phyloP scores from a whole-genome alignment of 2,888 invertebrate species.

The Trileptium ribeirensis region DNA sequence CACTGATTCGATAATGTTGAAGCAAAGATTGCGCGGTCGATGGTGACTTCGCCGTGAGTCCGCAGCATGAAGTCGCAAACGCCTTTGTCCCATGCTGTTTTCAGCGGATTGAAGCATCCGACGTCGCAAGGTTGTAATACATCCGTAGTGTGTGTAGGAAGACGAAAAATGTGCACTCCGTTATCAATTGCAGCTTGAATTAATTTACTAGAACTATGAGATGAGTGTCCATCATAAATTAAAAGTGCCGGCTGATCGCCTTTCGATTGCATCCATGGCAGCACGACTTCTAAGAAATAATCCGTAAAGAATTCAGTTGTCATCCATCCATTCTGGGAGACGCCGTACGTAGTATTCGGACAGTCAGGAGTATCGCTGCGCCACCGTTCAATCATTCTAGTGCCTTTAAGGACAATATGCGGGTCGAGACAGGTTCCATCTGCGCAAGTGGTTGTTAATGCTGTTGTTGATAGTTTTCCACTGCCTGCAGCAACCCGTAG shows the following conservation, averaged over 20 bases:
- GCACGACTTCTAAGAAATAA: not conserved
- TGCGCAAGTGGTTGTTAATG: not conserved
- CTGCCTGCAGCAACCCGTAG: not conserved
- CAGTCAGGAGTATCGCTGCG: not conserved
- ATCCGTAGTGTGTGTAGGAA: slow-evolving; percentile 13
- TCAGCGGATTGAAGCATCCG: slow-evolving; percentile 5
- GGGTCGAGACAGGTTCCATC: not conserved
- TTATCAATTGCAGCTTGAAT: not conserved
- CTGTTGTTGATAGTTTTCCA: not conserved
- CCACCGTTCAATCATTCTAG: not conserved
- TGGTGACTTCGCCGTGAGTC: not conserved
- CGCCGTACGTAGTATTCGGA: not conserved
- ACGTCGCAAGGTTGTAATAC: slow-evolving; percentile 14
- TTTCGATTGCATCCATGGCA: not conserved
- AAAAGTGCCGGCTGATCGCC: not conserved
- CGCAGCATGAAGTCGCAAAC: not conserved
- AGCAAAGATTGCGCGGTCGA: not conserved
- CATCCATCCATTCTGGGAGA: not conserved
- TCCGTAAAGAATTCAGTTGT: not conserved
- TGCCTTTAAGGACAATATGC: not conserved
- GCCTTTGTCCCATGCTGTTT: not conserved
- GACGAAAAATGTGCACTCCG: not conserved
- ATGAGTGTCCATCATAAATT: slow-evolving; percentile 7
- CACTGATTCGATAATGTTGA: not conserved
- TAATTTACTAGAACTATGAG: not conserved